A percentile compares a stretch with the other conserved stretches of the same genome.
phyloP scores from a whole-genome alignment of 2,888 invertebrate species.

The Andrena minutula region DNA sequence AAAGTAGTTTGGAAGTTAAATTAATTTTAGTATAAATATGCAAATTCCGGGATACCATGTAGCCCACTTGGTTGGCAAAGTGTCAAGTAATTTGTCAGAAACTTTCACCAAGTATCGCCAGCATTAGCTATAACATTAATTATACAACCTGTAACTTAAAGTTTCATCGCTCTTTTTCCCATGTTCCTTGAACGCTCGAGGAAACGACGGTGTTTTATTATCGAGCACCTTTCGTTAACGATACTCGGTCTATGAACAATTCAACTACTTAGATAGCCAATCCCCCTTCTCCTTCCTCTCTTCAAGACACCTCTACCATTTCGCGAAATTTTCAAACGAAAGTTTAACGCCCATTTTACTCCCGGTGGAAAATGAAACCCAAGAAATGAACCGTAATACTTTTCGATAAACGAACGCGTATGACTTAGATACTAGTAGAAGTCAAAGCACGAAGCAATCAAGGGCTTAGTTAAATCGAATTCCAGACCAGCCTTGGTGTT shows the following conservation, averaged over 20 bases:
- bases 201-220: background rate
- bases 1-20: conserved; percentile 41
- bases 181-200: background rate
- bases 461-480: conserved; percentile 50
- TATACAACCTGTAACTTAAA: conserved; percentile 33
- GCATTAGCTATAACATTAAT: conserved; percentile 36
- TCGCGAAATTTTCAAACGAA: background rate
- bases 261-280: background rate
- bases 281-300: too few relatives aligned
- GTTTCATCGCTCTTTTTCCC: background rate
- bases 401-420: conserved; percentile 12
- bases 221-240: background rate
- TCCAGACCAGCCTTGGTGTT: conserved; percentile 46
- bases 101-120: conserved; percentile 34
- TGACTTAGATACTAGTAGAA: conserved; percentile 37
- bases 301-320: background rate
- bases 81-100: conserved; percentile 49
- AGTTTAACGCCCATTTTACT: background rate
- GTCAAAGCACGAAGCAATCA: conserved; percentile 69
- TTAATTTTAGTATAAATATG: conserved; percentile 55
- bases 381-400: conserved; percentile 23
- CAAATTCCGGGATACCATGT: conserved; percentile 29
- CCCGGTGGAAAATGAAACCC: background rate
- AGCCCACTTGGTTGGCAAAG: conserved; percentile 32
- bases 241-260: conserved; percentile 19